Evolutionary conservation across 2,113 vertebrate genomes (phyloP).

Genomic region (Platichthys flesus): DNA sequence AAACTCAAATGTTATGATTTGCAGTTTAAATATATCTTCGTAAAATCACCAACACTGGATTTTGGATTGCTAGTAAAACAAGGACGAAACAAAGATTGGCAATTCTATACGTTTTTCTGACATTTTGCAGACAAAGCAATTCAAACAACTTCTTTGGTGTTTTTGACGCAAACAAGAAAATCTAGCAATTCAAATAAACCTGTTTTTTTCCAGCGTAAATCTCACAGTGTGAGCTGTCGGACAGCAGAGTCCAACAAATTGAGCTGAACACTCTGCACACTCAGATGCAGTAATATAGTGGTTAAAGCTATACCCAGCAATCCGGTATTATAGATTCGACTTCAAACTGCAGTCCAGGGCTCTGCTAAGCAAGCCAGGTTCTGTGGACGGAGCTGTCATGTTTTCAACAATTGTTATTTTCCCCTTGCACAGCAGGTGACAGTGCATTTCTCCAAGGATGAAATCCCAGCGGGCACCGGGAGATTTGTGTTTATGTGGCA

Average conservation of each 20-base stretch:
- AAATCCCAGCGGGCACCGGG: conserved; percentile 58
- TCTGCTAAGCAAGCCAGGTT: conserved; percentile 40
- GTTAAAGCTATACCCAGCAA: neutral
- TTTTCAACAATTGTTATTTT: conserved; percentile 76
- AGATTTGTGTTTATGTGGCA: conserved; percentile 76
- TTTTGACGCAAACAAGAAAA: no score
- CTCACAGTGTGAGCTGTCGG: neutral
- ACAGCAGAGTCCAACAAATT: neutral
- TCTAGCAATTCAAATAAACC: no score
- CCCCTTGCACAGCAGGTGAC: conserved; percentile 73
- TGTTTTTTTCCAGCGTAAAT: neutral
- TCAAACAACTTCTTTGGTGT: no score
- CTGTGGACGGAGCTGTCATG: conserved; percentile 60
- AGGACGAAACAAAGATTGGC: no score
- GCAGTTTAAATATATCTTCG: neutral
- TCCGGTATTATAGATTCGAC: conserved; percentile 13
- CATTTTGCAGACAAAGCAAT: neutral
- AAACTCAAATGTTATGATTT: neutral
- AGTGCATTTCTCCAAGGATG: conserved; percentile 72
- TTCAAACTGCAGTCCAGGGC: conserved; percentile 23
- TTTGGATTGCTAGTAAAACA: no score
- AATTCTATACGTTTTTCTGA: no score
- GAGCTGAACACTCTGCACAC: conserved; percentile 2
- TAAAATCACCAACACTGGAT: neutral
- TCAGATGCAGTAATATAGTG: neutral